Base-by-base conservation (phyloP, 2,113 vertebrate species). In the Catagonus wagneri region DNA sequence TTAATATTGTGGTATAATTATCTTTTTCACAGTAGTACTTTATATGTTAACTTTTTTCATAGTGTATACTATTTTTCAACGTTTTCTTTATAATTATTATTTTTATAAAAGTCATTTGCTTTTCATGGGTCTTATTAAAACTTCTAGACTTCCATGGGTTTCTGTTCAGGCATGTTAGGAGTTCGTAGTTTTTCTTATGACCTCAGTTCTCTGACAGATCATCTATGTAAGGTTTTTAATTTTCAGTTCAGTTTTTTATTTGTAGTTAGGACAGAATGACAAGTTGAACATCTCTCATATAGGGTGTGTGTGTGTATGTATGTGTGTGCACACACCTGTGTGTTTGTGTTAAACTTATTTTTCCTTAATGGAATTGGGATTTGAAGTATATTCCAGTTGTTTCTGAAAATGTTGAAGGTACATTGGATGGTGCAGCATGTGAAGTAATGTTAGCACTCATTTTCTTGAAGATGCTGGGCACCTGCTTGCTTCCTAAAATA, bases 31-130 rank as follows among this genome's bases (percentile, higher is more conserved):
- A 66, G 32, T 7, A n/a, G 0, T 25, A 29, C 3, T 12, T n/a
- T 66, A n/a, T n/a, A 22, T 66, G 29, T 66, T n/a, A 52, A 50
- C n/a, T 23, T 66, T 84, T 12, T 66, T 66, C 29, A 23, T 52
- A 83, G 6, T 66, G 10, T 66, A n/a, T n/a, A 16, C 29, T 83
- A 20, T 20, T 83, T 83, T 66, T 32, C 19, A 52, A 66, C 23
- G 19, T 86, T 89, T 89, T 63, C 29, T 50, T 75, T 89, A 52
- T 63, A 34, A 63, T 89, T 32, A 75, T 89, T 75, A 63, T 65
- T 50, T 76, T 76, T 54, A 7, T 76, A 20, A 76, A 76, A 76
- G 50, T 76, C 50, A 3, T 32, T 76, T 54, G 50, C 29, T 76
- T 76, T 13, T 16, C 29, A 52, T 61, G 27, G 13, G 32, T 63